phyloP scores from a whole-genome alignment of 2,113 vertebrate genomes.

The Silurus glanis region DNA sequence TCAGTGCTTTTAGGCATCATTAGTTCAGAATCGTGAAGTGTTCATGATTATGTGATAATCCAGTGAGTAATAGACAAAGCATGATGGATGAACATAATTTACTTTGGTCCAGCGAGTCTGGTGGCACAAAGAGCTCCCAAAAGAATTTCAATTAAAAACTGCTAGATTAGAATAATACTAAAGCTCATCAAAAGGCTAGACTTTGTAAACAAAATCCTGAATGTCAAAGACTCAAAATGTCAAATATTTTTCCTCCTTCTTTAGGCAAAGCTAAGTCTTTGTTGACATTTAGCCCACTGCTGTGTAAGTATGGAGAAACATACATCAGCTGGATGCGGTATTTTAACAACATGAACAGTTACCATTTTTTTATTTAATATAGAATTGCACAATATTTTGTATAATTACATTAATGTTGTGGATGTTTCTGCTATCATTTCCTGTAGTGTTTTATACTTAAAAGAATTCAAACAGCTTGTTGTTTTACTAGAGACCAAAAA shows the following conservation, averaged over 20 bases:
- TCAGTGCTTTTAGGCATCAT: conserved; percentile 19
- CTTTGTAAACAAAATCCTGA: background rate
- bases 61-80: conserved; percentile 35
- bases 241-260: background rate
- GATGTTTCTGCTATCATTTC: too few species aligned
- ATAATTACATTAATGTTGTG: too few species aligned
- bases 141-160: conserved; percentile 33
- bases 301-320: background rate
- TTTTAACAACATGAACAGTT: background rate
- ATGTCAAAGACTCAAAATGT: background rate
- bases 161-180: conserved; percentile 26
- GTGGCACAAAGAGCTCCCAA: conserved; percentile 1
- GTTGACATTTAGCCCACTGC: background rate
- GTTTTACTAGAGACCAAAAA: background rate
- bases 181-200: background rate
- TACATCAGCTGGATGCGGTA: background rate
- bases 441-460: background rate
- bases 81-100: conserved; percentile 33
- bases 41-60: conserved; percentile 36
- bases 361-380: background rate
- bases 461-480: background rate
- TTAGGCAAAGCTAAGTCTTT: background rate
- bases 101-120: conserved; percentile 32
- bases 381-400: background rate
- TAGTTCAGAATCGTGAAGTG: conserved; percentile 7